Conservation (phyloP, 1,140 invertebrate species). For the Maniola jurtina region DNA sequence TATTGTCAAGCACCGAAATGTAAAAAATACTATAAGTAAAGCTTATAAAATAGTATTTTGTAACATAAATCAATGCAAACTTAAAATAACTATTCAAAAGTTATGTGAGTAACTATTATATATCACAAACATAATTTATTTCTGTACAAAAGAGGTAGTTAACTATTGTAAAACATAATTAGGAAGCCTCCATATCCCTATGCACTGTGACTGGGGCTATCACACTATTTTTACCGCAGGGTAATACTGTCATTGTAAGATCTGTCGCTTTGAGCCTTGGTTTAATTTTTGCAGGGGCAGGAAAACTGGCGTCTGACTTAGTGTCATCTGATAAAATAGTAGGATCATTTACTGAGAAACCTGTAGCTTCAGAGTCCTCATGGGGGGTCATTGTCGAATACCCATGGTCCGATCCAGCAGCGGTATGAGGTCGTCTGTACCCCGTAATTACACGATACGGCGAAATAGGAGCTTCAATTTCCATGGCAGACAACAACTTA, state of each 20-base stretch:
- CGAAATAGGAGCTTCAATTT: slow-evolving; percentile 86
- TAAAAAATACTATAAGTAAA: slow-evolving; percentile 17
- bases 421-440: slow-evolving; percentile 88
- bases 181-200: slow-evolving; percentile 86
- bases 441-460: slow-evolving; percentile 92
- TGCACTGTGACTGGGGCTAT: slow-evolving; percentile 94
- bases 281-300: slow-evolving; percentile 80
- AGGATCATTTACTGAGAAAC: slow-evolving; percentile 84
- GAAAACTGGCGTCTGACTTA: slow-evolving; percentile 81
- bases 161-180: slow-evolving; percentile 41
- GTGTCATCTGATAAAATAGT: slow-evolving; percentile 80
- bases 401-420: slow-evolving; percentile 94
- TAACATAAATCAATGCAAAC: slow-evolving; percentile 3
- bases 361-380: slow-evolving; percentile 90
- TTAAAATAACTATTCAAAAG: not conserved
- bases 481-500: slow-evolving; percentile 79
- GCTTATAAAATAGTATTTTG: slow-evolving; percentile 4
- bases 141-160: slow-evolving; percentile 69
- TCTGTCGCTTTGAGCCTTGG: slow-evolving; percentile 70
- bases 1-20: not conserved
- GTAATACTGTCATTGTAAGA: slow-evolving; percentile 72
- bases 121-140: slow-evolving; percentile 43
- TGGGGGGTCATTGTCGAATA: slow-evolving; percentile 97
- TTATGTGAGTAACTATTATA: slow-evolving; percentile 16
- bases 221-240: slow-evolving; percentile 83